Conservation (phyloP, 2,797 vertebrate genomes). For the Tarsius wallacei region DNA sequence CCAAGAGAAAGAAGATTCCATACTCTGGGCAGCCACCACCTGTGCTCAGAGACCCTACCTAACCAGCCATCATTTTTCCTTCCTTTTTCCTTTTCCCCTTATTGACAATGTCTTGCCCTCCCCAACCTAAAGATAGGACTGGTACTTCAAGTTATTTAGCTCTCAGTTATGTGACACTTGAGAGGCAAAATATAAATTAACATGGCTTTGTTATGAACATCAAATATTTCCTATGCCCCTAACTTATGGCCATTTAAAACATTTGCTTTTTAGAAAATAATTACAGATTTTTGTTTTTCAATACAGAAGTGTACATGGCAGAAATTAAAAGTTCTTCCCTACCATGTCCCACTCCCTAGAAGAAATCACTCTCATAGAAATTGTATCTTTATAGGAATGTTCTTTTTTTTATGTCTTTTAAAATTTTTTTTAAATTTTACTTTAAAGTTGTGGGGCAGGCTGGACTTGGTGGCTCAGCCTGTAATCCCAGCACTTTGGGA, state of each 20-base stretch:
- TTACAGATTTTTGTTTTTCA: background rate
- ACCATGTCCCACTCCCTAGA: background rate
- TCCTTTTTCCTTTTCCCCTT: background rate
- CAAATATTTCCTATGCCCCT: background rate
- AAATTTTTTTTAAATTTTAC: no score
- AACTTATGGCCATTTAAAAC: slow-evolving; percentile 4
- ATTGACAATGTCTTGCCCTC: background rate
- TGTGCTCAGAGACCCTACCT: background rate
- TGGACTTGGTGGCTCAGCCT: no score
- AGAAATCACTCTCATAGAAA: background rate
- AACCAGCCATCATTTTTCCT: background rate
- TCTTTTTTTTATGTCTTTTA: no score
- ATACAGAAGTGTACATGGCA: background rate
- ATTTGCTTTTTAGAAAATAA: background rate
- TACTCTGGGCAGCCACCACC: background rate
- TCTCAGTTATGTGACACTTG: background rate
- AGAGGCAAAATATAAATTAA: slow-evolving; percentile 52
- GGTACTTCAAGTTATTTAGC: background rate
- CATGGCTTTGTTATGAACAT: slow-evolving; percentile 5
- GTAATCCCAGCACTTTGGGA: no score
- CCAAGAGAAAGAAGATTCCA: background rate
- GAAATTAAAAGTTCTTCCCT: background rate
- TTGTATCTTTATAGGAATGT: no score
- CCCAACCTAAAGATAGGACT: background rate
- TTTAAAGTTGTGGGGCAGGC: no score